Base-by-base conservation (phyloP, 2,888 invertebrate genomes). In the Physocephala rufipes region DNA sequence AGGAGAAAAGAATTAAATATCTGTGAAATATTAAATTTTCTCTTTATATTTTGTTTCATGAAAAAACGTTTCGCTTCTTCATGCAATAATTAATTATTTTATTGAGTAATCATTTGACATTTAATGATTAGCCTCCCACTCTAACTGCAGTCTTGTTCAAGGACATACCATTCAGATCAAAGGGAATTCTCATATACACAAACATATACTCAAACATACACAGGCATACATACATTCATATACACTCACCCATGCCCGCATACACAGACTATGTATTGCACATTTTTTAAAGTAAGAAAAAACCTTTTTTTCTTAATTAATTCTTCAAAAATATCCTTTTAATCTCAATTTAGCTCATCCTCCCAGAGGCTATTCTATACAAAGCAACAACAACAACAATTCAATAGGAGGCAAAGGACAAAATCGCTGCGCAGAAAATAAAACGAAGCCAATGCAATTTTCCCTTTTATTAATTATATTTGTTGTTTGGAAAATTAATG, bases 21-120 rank as follows among this genome's bases (percentile, higher is more conserved):
- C 1, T 26, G 15, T 26, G n/a, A n/a, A n/a, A n/a, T 9, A 26
- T 26, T 53, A 7, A 53, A 13, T 24, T 15, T 55, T 55, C 2
- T 24, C 24, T 55, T 24, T 55, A 15, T 24, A 26, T 62, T 19
- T 30, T 62, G 7, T 47, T 70, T 58, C 53, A 68, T 28, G 30
- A 51, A 19, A 69, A 12, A 28, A 45, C 47, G 47, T 68, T 71
- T 71, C 66, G 71, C 59, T 70, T 45, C 76, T 74, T 73, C 71
- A 70, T 76, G 76, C 71, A 64, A 49, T 64, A 26, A 16, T 64
- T 64, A 26, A 28, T 43, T 71, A 43, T 75, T 47, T 63, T 47
- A 47, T 47, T 63, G 26, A n/a, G 45, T 47, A 26, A 47, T 49
- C 47, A 21, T 55, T 66, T 66, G 53, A 28, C 53, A 66, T 53